These are phyloP conservation scores for Pristionchus japonicus DNA, from an alignment of 2,888 invertebrate species.

Conservation along the genomic window DNA sequence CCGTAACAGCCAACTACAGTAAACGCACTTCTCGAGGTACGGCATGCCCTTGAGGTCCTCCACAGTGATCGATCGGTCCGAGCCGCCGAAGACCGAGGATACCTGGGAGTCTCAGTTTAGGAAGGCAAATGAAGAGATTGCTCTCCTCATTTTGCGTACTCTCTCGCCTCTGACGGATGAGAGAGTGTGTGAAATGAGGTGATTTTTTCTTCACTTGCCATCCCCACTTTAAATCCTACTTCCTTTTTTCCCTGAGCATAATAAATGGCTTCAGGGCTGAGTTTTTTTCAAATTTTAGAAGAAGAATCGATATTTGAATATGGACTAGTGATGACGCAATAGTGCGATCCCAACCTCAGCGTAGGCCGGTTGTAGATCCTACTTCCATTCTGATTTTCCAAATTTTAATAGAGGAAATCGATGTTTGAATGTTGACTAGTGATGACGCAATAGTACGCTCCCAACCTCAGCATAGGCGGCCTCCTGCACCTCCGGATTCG, in stretches of 20 bases:
- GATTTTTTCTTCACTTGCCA: too few relatives aligned
- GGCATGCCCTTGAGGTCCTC: conserved; percentile 44
- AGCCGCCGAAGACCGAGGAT: conserved; percentile 15
- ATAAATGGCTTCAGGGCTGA: not conserved
- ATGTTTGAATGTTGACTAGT: too few relatives aligned
- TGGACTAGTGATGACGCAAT: not conserved
- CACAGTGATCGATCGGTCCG: conserved; percentile 26
- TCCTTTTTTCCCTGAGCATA: not conserved
- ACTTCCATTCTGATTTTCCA: not conserved
- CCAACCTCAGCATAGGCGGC: conserved; percentile 37
- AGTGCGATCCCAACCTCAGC: not conserved
- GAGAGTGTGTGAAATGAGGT: too few relatives aligned
- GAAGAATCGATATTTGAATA: too few relatives aligned
- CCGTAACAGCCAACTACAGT: not conserved
- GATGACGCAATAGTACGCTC: too few relatives aligned
- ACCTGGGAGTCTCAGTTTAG: too few relatives aligned
- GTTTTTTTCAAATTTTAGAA: too few relatives aligned
- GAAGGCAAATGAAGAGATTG: too few relatives aligned
- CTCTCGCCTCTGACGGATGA: too few relatives aligned
- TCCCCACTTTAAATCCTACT: not conserved
- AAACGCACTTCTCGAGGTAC: conserved; percentile 44
- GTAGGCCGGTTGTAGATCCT: too few relatives aligned
- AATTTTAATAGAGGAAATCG: too few relatives aligned
- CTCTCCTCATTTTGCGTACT: too few relatives aligned
- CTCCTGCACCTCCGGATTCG: conserved; percentile 46